Evolutionary conservation across 2,797 vertebrate genomes (phyloP).

Genomic region (Leucoraja ocellata): DNA sequence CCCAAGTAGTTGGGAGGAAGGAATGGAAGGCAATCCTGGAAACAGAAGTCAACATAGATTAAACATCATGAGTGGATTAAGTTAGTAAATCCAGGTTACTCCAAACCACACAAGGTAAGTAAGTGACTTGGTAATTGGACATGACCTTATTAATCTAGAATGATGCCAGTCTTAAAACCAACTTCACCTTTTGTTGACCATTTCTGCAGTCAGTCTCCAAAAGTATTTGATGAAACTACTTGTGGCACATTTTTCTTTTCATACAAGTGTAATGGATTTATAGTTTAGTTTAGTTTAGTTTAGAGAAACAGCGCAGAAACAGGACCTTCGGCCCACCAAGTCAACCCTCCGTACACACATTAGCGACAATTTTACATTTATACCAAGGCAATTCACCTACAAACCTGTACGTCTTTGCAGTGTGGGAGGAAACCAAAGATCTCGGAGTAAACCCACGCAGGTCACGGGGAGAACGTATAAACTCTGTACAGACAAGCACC

Average conservation of each 20-base stretch:
- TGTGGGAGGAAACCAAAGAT: too few relatives aligned
- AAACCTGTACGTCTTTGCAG: too few relatives aligned
- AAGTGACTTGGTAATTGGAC: neutral
- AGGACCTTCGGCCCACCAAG: too few relatives aligned
- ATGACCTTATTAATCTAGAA: neutral
- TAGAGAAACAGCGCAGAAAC: too few relatives aligned
- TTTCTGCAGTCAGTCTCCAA: neutral
- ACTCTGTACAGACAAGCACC: too few relatives aligned
- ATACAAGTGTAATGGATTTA: neutral
- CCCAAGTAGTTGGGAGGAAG: neutral
- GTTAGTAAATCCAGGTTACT: neutral
- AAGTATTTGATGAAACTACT: neutral
- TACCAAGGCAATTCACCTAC: too few relatives aligned
- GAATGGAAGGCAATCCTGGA: neutral
- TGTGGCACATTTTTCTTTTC: neutral
- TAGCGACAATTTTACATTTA: too few relatives aligned
- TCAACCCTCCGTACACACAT: too few relatives aligned
- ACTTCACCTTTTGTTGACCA: neutral
- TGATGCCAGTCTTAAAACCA: neutral
- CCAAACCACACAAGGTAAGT: neutral
- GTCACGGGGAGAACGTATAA: too few relatives aligned
- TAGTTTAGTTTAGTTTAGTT: too few relatives aligned
- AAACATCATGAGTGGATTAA: conserved; percentile 31
- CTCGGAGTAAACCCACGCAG: too few relatives aligned
- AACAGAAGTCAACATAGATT: conserved; percentile 30